Evolutionary conservation across 1,140 invertebrate genomes (phyloP).

Genomic region (Cyclargus thomasi): DNA sequence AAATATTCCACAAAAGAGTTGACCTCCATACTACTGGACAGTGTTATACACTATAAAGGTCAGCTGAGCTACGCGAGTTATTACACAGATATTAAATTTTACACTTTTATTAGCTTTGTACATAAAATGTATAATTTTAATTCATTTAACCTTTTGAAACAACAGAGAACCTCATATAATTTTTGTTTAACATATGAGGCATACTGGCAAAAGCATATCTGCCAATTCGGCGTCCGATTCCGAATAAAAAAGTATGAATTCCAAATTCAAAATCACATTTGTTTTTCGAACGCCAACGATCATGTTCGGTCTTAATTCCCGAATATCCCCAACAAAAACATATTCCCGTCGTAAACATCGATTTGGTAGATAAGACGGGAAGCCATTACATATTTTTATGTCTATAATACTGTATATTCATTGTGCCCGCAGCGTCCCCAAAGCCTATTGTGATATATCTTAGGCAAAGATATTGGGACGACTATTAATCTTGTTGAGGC

Average conservation of each 20-base stretch:
- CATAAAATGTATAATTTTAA: neutral
- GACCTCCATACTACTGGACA: neutral
- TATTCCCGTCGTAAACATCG: slow-evolving; percentile 46
- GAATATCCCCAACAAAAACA: slow-evolving; percentile 48
- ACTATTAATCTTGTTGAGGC: neutral
- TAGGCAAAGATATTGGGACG: slow-evolving; percentile 6
- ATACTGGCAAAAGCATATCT: neutral
- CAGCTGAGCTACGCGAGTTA: neutral
- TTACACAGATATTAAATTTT: neutral
- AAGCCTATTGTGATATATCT: slow-evolving; percentile 20
- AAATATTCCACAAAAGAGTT: neutral
- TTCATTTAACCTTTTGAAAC: neutral
- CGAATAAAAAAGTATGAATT: neutral
- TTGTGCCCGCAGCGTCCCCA: slow-evolving; percentile 26
- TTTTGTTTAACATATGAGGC: too few species aligned
- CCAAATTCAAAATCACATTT: neutral
- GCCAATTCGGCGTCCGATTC: neutral
- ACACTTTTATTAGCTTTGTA: neutral
- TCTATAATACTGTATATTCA: slow-evolving; percentile 42
- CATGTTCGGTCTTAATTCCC: slow-evolving; percentile 1
- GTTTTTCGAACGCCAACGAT: neutral
- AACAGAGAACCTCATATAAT: too few species aligned
- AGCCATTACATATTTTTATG: slow-evolving; percentile 52
- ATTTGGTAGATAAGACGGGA: slow-evolving; percentile 45
- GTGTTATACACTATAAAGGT: neutral